Percentiles rank a stretch among this genome's conserved stretches.
phyloP scores from a whole-genome alignment of 2,113 vertebrate species.

The Aldabrachelys gigantea region DNA sequence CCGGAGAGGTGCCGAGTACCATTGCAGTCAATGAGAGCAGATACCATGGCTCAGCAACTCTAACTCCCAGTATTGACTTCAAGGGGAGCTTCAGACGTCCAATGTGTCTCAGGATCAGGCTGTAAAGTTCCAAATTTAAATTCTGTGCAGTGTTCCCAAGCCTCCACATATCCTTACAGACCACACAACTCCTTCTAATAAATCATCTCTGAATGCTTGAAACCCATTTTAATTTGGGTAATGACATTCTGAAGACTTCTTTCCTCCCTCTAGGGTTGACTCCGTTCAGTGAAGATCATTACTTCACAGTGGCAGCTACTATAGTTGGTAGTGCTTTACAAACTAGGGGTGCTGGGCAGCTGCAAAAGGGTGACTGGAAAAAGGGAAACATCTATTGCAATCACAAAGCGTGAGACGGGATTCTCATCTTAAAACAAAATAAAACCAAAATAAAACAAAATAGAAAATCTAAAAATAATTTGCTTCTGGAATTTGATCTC shows the following conservation, averaged over 20 bases:
- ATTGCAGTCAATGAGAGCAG: neutral
- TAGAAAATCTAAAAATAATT: neutral
- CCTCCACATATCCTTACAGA: neutral
- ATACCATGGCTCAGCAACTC: neutral
- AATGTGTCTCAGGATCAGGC: neutral
- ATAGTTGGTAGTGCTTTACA: neutral
- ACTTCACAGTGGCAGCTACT: neutral
- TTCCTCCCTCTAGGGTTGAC: neutral
- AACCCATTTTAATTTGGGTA: neutral
- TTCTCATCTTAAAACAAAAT: neutral
- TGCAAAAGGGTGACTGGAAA: neutral
- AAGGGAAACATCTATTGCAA: neutral
- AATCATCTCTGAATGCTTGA: neutral
- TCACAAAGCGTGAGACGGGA: neutral
- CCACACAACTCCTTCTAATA: neutral
- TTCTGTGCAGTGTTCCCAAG: conserved; percentile 25
- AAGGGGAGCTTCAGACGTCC: neutral
- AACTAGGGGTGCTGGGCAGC: neutral
- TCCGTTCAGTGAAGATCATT: accelerated
- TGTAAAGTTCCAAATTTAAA: neutral
- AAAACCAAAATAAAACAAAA: neutral
- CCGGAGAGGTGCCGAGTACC: accelerated
- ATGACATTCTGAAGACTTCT: neutral
- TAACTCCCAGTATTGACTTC: accelerated
- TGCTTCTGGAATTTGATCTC: neutral